phyloP scores from a whole-genome alignment of 2,113 vertebrate genomes.

The Hydrolagus affinis region DNA sequence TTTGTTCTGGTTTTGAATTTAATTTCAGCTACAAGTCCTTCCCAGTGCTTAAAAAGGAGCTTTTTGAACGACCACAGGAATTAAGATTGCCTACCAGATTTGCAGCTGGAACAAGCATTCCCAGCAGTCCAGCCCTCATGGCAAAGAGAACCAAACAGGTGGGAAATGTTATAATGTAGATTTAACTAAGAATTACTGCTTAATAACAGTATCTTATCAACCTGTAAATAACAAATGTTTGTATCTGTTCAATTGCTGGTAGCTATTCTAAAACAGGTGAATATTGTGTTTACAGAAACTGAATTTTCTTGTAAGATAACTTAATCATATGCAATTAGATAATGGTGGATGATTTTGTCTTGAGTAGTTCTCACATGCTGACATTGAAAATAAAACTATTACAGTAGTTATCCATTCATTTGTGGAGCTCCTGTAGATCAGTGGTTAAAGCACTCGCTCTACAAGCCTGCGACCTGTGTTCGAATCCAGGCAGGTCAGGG shows the following conservation, averaged over 20 bases:
- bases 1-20: constrained; percentile 28
- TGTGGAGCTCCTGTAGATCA: too few species aligned
- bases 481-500: too few species aligned
- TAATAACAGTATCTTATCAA: background rate
- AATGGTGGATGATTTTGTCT: too few species aligned
- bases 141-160: constrained; percentile 97
- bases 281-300: background rate
- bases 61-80: constrained; percentile 81
- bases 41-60: constrained; percentile 69
- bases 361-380: too few species aligned
- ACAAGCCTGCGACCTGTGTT: too few species aligned
- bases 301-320: background rate
- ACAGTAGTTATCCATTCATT: too few species aligned
- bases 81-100: constrained; percentile 66
- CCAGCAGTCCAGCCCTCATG: constrained; percentile 85
- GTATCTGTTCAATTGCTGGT: background rate
- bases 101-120: constrained; percentile 61
- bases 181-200: background rate
- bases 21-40: constrained; percentile 78
- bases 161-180: constrained; percentile 21
- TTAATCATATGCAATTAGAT: background rate
- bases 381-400: too few species aligned
- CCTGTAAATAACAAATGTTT: too few species aligned
- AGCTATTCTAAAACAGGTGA: background rate
- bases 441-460: too few species aligned